Conservation (phyloP, 2,797 vertebrate genomes). For the Phalloptychus januarius region DNA sequence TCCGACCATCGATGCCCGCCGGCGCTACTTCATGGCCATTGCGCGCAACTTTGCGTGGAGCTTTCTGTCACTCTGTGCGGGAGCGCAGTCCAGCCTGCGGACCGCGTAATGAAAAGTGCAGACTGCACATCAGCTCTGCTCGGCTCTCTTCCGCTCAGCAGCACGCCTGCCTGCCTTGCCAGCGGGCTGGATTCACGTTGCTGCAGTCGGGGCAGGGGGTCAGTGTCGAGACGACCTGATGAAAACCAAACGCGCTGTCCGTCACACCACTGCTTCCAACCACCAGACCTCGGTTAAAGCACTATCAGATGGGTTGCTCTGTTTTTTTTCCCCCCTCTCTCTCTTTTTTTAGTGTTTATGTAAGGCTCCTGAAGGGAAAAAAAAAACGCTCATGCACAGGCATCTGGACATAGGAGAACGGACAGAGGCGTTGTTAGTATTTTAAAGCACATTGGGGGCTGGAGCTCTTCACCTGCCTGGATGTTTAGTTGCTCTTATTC, state of each 20-base stretch:
- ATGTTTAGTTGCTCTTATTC: not conserved
- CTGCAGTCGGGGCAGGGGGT: slow-evolving; percentile 75
- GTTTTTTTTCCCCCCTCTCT: slow-evolving; percentile 4
- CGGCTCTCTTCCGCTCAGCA: slow-evolving; percentile 59
- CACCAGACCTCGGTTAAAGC: slow-evolving; percentile 22
- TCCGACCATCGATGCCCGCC: slow-evolving; percentile 58
- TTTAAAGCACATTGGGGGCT: not conserved
- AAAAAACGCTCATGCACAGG: not conserved
- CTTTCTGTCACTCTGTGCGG: slow-evolving; percentile 21
- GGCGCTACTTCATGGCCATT: slow-evolving; percentile 58
- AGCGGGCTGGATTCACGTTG: slow-evolving; percentile 78
- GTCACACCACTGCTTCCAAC: slow-evolving; percentile 46
- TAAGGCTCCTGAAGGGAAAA: slow-evolving; percentile 6
- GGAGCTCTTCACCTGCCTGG: not conserved
- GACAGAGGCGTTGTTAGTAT: not conserved
- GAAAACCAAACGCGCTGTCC: slow-evolving; percentile 71
- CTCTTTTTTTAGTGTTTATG: slow-evolving; percentile 18
- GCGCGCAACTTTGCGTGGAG: slow-evolving; percentile 11
- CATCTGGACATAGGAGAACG: not conserved
- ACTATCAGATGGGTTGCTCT: slow-evolving; percentile 32
- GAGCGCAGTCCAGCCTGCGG: slow-evolving; percentile 50
- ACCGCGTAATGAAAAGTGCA: slow-evolving; percentile 49
- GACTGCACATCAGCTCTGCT: slow-evolving; percentile 57
- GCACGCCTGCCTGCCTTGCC: slow-evolving; percentile 68
- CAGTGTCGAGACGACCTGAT: slow-evolving; percentile 75